Evolutionary conservation across 2,113 vertebrate genomes (phyloP), one percentile per base, ranked within the genome.

Genomic region (Petrocephalus microphthalmus): DNA sequence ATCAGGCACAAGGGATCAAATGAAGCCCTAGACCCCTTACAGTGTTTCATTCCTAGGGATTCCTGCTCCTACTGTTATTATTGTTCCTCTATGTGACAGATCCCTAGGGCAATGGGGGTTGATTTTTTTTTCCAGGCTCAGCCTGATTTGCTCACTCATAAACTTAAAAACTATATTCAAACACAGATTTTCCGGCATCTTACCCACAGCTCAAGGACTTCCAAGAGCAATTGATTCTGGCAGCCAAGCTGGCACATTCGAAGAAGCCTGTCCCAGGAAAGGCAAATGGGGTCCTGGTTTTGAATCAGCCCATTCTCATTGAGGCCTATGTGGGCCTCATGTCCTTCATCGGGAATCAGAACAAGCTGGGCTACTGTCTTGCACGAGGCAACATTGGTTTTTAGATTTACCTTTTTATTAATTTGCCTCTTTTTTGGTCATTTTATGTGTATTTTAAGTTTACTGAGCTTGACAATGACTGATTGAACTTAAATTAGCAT

Each of bases 291-390:
- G 93, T 95, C 29, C 88, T 94, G 52, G 89, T 97, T 67, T 90
- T 97, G 87, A 92, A 93, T n/a, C 95, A 96, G 90, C 90, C 91
- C 25, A 91, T 97, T 91, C 64, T 25, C 53, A 95, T 97, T 17
- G 94, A 97, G 42, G 95, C 95, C 7, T 96, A 94, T n/a, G 93
- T 94, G 0, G 95, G 95, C 10, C 64, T 96, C 42, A 95, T 97
- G 96, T 94, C 95, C 29, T 95, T 95, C 88, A 92, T 96, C 1
- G 95, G 94, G 13, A 96, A 98, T 91, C 93, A 95, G 89, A 97
- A 97, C 94, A 97, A 95, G 85, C 93, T 95, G 89, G 95, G 95
- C 17, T 97, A 96, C 94, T 96, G 94, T 90, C 90, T 96, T 89
- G 96, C 96, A 22, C 93, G 93, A 84, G 96, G 96, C 83, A 96